Base-by-base conservation (phyloP, 2,113 vertebrate species). In the Helogale parvula region DNA sequence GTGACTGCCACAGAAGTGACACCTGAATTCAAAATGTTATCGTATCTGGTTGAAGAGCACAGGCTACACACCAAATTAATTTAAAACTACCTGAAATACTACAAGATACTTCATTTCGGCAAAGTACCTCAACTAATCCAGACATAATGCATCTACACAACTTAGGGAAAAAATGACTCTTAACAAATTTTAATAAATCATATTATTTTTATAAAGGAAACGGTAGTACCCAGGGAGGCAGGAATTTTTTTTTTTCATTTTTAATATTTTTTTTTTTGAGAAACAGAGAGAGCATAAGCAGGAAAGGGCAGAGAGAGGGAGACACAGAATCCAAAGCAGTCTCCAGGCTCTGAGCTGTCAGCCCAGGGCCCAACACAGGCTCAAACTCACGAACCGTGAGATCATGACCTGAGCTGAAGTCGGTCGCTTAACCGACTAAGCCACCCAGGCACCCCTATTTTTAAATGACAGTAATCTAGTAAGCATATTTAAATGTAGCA, bases 401-500 rank as follows among this genome's bases (percentile, higher is more conserved):
- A 41, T 41, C 41, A 41, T 41, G 41, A 41, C 41, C 41, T 41
- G 41, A 47, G 45, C 7, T 10, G 45, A 47, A 10, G 45, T 47
- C 45, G 10, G 45, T 9, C 45, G 45, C 45, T 47, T 47, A 47
- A 47, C 45, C 45, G 2, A 47, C 9, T 47, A 10, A 47, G 45
- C 45, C 45, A 47, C 45, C 45, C 2, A 47, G 45, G 45, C 45
- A 9, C 45, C 45, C 45, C 45, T 45, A 47, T 77, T 96, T 89
- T 86, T 52, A 83, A 97, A 93, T 96, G 94, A 96, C 1, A 66
- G 17, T 88, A 86, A 96, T 94, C 86, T 92, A 94, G 96, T 92
- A 97, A 84, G 29, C 57, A 77, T 80, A 93, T 93, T 83, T 95
- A 97, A 97, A 90, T 72, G 27, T 71, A 93, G 27, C n/a, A 95